Percentiles rank a stretch among this genome's conserved stretches.
Conservation (phyloP, 2,113 vertebrate species). For the Vulpes lagopus region DNA sequence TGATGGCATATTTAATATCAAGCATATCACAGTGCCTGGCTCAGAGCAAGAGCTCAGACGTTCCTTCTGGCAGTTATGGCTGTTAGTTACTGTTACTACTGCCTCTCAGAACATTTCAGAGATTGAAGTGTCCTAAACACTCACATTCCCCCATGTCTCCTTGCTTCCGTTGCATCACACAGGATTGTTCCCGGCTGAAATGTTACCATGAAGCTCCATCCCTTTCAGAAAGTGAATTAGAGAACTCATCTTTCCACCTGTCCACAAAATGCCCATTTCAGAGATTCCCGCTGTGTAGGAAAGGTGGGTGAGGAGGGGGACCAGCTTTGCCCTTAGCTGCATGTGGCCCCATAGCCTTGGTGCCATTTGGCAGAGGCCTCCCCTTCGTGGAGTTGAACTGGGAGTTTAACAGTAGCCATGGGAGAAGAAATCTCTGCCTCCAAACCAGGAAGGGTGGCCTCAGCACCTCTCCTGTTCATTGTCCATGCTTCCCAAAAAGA, state of each 20-base stretch:
- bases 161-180: not conserved
- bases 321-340: not conserved
- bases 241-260: not conserved
- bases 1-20: not conserved
- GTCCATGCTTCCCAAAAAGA: not conserved
- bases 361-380: accelerated
- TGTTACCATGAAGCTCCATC: not conserved
- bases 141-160: accelerated
- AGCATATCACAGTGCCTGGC: not conserved
- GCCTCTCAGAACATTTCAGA: not conserved
- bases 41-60: not conserved
- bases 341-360: not conserved
- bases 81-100: too few species aligned
- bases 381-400: not conserved
- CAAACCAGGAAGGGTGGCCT: not conserved
- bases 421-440: not conserved
- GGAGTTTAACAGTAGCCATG: not conserved
- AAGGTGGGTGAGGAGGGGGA: not conserved
- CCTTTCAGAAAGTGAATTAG: not conserved
- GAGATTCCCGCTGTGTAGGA: not conserved
- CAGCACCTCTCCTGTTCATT: not conserved
- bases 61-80: not conserved
- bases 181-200: not conserved
- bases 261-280: not conserved
- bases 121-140: not conserved